Conservation (phyloP, 2,113 vertebrate species). For the Mus spicilegus region DNA sequence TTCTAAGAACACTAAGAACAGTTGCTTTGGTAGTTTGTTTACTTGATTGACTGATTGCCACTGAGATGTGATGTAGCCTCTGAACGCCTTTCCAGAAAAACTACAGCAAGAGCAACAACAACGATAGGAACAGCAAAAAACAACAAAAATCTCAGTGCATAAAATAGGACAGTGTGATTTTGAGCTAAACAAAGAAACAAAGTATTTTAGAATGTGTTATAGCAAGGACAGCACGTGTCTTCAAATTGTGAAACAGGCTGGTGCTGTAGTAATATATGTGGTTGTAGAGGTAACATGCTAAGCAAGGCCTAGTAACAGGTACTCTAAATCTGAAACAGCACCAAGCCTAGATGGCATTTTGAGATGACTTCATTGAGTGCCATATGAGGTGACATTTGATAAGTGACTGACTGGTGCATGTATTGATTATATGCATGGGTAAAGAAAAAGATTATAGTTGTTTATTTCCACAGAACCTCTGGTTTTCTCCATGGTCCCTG, state of each 20-base stretch:
- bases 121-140: not conserved
- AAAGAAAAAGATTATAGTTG: not conserved
- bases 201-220: not conserved
- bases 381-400: rapidly evolving
- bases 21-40: not conserved
- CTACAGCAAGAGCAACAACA: not conserved
- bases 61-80: not conserved
- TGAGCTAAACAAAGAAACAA: not conserved
- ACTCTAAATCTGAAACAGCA: rapidly evolving
- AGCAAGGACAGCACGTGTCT: not conserved
- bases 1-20: not conserved
- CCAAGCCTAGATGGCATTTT: not conserved
- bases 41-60: not conserved
- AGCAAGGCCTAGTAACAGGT: not conserved
- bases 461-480: not conserved
- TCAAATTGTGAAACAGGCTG: not conserved
- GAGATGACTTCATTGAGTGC: rapidly evolving
- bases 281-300: not conserved
- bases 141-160: not conserved
- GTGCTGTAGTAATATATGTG: not conserved
- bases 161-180: not conserved
- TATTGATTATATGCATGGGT: rapidly evolving
- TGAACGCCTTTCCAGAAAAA: not conserved
- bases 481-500: not conserved
- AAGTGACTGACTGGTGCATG: not conserved